These are phyloP conservation scores for Heliconius himera DNA, from an alignment of 1,140 invertebrate genomes.

Conservation along the genomic window DNA sequence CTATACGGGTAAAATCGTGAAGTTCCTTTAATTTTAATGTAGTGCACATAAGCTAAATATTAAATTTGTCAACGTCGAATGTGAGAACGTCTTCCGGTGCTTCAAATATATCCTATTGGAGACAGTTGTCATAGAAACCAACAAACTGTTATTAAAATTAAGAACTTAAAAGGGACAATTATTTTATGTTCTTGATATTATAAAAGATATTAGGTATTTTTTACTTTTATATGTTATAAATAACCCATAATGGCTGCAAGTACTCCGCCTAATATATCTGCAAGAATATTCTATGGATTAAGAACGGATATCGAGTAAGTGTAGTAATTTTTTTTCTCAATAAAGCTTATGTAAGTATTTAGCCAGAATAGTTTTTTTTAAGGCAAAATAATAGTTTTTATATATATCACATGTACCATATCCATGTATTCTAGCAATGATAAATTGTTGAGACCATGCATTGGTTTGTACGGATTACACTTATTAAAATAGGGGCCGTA, in stretches of 20 bases:
- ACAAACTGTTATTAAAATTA: background rate
- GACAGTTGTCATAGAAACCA: slow-evolving; percentile 4
- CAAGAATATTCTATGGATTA: slow-evolving; percentile 75
- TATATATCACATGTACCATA: too few relatives aligned
- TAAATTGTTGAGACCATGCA: background rate
- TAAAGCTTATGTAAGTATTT: too few relatives aligned
- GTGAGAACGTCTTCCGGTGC: background rate
- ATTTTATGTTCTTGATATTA: background rate
- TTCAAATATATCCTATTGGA: background rate
- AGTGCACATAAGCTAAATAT: background rate
- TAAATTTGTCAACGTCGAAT: background rate
- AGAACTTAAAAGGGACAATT: background rate
- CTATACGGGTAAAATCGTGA: too few relatives aligned
- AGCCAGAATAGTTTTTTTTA: too few relatives aligned
- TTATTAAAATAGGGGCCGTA: background rate
- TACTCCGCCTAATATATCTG: slow-evolving; percentile 70
- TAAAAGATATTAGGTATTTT: background rate
- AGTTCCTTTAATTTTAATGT: background rate
- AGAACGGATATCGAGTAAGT: slow-evolving; percentile 77
- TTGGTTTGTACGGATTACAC: background rate
- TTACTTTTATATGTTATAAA: background rate
- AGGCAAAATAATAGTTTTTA: too few relatives aligned
- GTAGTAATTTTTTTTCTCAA: background rate
- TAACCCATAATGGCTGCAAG: slow-evolving; percentile 46
- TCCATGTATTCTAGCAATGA: too few relatives aligned